phyloP scores from a whole-genome alignment of 2,888 invertebrate species.

The Odontocolon sp. region DNA sequence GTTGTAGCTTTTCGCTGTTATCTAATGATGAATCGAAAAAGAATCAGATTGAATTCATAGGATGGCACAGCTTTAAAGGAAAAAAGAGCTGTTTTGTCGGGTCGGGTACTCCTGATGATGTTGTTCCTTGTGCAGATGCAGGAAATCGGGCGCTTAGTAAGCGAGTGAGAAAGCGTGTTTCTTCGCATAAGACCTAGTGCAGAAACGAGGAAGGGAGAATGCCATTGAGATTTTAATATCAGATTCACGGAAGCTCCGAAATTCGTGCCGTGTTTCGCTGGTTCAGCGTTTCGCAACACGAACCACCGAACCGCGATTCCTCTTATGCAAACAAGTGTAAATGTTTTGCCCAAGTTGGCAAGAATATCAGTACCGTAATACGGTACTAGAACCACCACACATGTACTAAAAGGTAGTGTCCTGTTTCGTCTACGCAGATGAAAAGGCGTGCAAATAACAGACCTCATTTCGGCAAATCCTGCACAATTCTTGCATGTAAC shows the following conservation, averaged over 20 bases:
- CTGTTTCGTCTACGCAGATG: too few relatives aligned
- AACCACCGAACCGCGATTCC: neutral
- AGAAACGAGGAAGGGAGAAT: neutral
- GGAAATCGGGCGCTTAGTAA: neutral
- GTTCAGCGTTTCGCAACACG: slow-evolving; percentile 33
- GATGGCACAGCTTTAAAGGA: too few relatives aligned
- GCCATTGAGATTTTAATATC: slow-evolving; percentile 48
- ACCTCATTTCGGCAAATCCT: too few relatives aligned
- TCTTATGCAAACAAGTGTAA: slow-evolving; percentile 13
- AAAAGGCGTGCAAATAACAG: too few relatives aligned
- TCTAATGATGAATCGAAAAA: too few relatives aligned
- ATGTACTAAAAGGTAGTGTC: neutral
- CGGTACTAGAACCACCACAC: neutral
- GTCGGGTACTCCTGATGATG: too few relatives aligned
- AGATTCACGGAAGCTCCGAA: slow-evolving; percentile 31
- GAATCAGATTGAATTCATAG: too few relatives aligned
- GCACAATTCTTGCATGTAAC: too few relatives aligned
- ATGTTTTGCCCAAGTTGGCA: slow-evolving; percentile 12
- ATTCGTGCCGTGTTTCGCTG: slow-evolving; percentile 2
- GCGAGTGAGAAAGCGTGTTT: neutral
- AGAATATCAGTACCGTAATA: neutral
- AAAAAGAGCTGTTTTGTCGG: too few relatives aligned
- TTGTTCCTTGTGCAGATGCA: too few relatives aligned
- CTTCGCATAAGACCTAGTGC: neutral
- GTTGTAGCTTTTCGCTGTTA: too few relatives aligned